Conservation (phyloP, 2,113 vertebrate species). For the Cottus gobio region DNA sequence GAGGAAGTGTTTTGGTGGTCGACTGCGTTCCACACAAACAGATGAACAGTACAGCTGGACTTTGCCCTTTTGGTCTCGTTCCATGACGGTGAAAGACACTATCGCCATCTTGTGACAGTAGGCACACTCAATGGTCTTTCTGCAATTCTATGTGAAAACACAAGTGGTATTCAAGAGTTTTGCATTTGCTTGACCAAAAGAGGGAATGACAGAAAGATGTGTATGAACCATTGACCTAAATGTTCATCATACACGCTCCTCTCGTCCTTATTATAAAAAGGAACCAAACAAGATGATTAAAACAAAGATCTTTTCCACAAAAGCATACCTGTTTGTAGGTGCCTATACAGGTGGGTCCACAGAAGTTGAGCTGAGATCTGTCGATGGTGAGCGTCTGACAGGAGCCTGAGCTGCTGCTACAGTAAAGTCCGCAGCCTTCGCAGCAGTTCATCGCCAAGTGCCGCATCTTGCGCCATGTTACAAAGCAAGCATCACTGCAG, state of each 20-base stretch:
- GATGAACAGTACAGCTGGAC: slow-evolving; percentile 76
- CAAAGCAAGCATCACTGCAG: slow-evolving; percentile 94
- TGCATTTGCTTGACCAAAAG: background rate
- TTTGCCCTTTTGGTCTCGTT: slow-evolving; percentile 74
- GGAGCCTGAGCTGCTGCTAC: slow-evolving; percentile 89
- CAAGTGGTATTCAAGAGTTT: background rate
- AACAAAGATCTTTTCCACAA: background rate
- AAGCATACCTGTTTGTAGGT: slow-evolving; percentile 91
- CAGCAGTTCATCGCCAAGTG: slow-evolving; percentile 98
- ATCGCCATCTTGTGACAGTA: slow-evolving; percentile 59
- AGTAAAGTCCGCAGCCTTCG: slow-evolving; percentile 95
- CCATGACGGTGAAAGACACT: slow-evolving; percentile 71
- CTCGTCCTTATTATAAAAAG: background rate
- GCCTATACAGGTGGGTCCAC: slow-evolving; percentile 89
- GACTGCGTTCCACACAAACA: slow-evolving; percentile 67
- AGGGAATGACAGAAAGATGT: no score
- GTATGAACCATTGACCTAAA: background rate
- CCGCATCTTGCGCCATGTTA: slow-evolving; percentile 93
- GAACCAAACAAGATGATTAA: background rate
- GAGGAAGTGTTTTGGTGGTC: slow-evolving; percentile 63
- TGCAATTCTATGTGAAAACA: slow-evolving; percentile 60
- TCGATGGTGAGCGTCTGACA: slow-evolving; percentile 91
- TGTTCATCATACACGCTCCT: background rate
- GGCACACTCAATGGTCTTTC: slow-evolving; percentile 65
- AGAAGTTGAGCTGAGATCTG: slow-evolving; percentile 92